Evolutionary conservation across 2,888 invertebrate species (phyloP).

Genomic region (Pterobdella sp.): DNA sequence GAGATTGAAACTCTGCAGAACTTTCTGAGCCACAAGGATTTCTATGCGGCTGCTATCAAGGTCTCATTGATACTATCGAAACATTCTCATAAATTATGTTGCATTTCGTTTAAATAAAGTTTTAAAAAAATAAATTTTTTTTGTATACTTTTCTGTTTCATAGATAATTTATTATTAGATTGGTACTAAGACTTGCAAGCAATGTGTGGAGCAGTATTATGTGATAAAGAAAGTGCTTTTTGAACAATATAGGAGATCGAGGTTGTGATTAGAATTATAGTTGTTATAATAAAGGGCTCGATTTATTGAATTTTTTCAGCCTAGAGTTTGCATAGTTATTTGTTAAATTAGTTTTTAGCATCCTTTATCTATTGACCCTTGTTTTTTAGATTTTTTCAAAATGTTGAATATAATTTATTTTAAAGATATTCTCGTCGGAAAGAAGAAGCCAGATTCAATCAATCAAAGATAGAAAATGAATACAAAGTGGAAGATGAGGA

Average conservation of each 20-base stretch:
- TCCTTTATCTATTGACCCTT: too few relatives aligned
- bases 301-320: too few relatives aligned
- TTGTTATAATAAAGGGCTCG: neutral
- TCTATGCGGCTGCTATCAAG: neutral
- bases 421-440: neutral
- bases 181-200: constrained; percentile 75
- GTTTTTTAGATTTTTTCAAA: too few relatives aligned
- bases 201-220: constrained; percentile 94
- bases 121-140: neutral
- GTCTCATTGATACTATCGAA: too few relatives aligned
- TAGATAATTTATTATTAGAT: constrained; percentile 56
- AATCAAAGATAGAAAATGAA: constrained; percentile 13
- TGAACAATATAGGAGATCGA: constrained; percentile 67
- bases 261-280: neutral
- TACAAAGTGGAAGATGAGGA: neutral
- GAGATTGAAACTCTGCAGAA: neutral
- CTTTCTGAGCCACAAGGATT: neutral
- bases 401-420: neutral
- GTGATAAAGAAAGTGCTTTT: constrained; percentile 96
- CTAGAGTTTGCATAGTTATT: too few relatives aligned
- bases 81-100: too few relatives aligned
- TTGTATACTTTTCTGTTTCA: neutral
- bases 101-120: too few relatives aligned
- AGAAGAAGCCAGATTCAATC: constrained; percentile 1
- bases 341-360: too few relatives aligned